phyloP scores from a whole-genome alignment of 2,797 vertebrate species.

The Mus minutoides region DNA sequence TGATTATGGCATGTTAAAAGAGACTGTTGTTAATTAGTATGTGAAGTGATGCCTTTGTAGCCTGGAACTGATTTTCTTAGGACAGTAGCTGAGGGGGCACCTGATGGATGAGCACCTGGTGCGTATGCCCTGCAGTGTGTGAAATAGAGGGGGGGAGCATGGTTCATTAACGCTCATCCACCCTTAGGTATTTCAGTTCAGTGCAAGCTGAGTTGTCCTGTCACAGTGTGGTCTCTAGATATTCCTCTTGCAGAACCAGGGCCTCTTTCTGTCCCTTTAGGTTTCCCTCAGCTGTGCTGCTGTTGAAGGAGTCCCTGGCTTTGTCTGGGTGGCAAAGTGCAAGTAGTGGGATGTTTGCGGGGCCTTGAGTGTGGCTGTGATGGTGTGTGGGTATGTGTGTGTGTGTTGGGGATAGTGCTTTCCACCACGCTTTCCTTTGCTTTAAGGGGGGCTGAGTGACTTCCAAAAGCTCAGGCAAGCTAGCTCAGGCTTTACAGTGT shows the following conservation, averaged over 20 bases:
- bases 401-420: slow-evolving; percentile 25
- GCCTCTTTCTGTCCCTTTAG: neutral
- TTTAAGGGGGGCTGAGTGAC: neutral
- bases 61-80: neutral
- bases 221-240: neutral
- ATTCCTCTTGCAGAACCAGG: neutral
- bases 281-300: neutral
- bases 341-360: neutral
- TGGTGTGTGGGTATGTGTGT: neutral
- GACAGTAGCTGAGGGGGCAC: neutral
- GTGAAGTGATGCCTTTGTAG: slow-evolving; percentile 28
- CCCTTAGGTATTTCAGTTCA: neutral
- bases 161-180: neutral
- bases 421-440: neutral
- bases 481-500: slow-evolving; percentile 12
- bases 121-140: neutral
- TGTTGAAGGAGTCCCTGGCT: slow-evolving; percentile 4
- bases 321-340: neutral
- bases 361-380: neutral
- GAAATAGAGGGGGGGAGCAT: neutral
- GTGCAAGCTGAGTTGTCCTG: neutral
- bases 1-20: slow-evolving; percentile 30
- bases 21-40: slow-evolving; percentile 25
- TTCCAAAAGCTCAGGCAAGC: slow-evolving; percentile 30
- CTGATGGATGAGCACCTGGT: neutral